Evolutionary conservation across 1,140 invertebrate species (phyloP).

Genomic region (Araneus ventricosus): DNA sequence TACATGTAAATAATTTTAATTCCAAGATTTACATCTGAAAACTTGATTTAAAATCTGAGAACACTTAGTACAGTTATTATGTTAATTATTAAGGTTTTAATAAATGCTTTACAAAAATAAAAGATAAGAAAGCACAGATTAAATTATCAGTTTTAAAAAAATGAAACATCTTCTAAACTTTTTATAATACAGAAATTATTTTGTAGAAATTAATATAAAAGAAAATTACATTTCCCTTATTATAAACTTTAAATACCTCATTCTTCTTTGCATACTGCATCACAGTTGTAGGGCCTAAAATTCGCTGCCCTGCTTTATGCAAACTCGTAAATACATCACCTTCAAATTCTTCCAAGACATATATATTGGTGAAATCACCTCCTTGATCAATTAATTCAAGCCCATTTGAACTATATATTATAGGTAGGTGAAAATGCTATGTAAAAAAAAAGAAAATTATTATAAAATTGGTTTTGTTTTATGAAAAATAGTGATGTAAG

Average conservation of each 20-base stretch:
- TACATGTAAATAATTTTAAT: no score
- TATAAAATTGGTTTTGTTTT: slow-evolving; percentile 77
- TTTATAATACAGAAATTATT: no score
- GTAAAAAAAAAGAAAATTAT: slow-evolving; percentile 78
- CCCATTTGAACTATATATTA: slow-evolving; percentile 62
- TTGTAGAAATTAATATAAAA: no score
- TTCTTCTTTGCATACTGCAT: slow-evolving; percentile 78
- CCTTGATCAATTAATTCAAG: slow-evolving; percentile 68
- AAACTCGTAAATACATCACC: slow-evolving; percentile 85
- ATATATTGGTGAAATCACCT: slow-evolving; percentile 84
- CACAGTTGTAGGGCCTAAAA: slow-evolving; percentile 80
- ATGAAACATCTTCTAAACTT: no score
- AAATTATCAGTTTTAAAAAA: no score
- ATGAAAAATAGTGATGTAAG: background rate
- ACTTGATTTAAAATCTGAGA: no score
- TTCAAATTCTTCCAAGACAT: slow-evolving; percentile 86
- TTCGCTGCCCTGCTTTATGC: slow-evolving; percentile 83
- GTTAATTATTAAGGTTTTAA: no score
- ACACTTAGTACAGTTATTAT: no score
- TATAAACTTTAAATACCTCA: slow-evolving; percentile 75
- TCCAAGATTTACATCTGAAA: no score
- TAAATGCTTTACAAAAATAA: no score
- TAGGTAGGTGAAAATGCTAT: slow-evolving; percentile 48
- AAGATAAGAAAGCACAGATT: no score
- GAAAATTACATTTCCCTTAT: no score